Percentiles rank a stretch among this genome's conserved stretches.
Evolutionary conservation across 2,888 invertebrate species (phyloP).

Genomic region (Trichopria drosophilae): DNA sequence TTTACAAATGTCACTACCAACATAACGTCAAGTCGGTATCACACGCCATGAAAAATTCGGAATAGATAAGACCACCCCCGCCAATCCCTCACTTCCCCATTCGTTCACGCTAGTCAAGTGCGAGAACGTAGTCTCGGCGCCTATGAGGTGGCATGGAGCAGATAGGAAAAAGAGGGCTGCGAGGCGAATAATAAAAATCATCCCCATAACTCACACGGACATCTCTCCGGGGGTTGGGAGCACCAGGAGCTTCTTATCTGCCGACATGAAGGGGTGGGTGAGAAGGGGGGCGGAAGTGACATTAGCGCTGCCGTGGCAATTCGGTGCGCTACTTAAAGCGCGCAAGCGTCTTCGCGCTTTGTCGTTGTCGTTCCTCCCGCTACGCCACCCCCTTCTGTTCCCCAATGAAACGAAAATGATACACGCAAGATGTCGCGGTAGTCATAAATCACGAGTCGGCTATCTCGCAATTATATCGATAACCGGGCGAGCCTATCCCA

Average conservation of each 20-base stretch:
- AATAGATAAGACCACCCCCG: too few species aligned
- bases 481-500: conserved; percentile 45
- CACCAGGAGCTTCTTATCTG: conserved; percentile 55
- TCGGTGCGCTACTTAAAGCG: conserved; percentile 47
- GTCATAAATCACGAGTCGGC: conserved; percentile 45
- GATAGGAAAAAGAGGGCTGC: conserved; percentile 50
- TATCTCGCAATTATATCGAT: conserved; percentile 54
- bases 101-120: too few species aligned
- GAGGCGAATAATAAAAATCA: conserved; percentile 57
- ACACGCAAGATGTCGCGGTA: conserved; percentile 35
- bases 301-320: conserved; percentile 56
- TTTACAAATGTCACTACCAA: too few species aligned
- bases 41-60: too few species aligned
- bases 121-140: conserved; percentile 40
- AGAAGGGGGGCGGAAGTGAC: conserved; percentile 46
- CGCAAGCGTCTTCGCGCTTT: conserved; percentile 31
- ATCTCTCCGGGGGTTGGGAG: conserved; percentile 43
- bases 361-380: conserved; percentile 14
- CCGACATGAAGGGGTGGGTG: conserved; percentile 23
- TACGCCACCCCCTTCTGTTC: conserved; percentile 28
- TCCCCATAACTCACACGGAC: conserved; percentile 54
- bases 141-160: conserved; percentile 44
- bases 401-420: conserved; percentile 25
- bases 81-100: too few species aligned
- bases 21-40: too few species aligned